These are phyloP conservation scores for Pogonocichla stellata DNA, from an alignment of 2,113 vertebrate genomes.

Conservation along the genomic window DNA sequence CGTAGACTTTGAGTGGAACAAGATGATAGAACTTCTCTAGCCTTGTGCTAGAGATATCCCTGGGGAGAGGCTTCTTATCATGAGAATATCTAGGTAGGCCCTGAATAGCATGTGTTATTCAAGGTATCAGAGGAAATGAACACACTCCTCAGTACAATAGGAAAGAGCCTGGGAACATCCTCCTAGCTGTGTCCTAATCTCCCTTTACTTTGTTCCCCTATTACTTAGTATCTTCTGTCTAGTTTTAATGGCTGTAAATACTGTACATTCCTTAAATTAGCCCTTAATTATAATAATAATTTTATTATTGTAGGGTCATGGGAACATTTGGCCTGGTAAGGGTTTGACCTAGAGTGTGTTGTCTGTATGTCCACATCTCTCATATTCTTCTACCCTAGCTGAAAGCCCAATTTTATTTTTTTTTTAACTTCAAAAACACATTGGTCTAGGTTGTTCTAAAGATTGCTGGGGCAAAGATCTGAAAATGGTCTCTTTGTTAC, in stretches of 20 bases:
- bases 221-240: not conserved
- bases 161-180: not conserved
- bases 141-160: not conserved
- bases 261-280: slow-evolving; percentile 54
- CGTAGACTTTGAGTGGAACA: not conserved
- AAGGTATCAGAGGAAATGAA: not conserved
- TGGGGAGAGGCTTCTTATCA: not conserved
- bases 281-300: slow-evolving; percentile 58
- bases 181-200: not conserved
- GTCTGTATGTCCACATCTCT: not conserved
- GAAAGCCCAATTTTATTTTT: not conserved
- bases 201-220: not conserved
- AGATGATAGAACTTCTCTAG: not conserved
- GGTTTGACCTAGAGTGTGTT: not conserved
- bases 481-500: not conserved
- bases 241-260: slow-evolving; percentile 60
- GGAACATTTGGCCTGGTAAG: not conserved
- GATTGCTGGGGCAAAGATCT: not conserved
- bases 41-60: not conserved
- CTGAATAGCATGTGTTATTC: not conserved
- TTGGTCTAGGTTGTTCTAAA: not conserved
- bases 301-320: slow-evolving; percentile 61
- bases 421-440: not conserved
- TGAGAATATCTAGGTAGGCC: not conserved
- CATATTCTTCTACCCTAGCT: not conserved